Evolutionary conservation across 1,140 invertebrate genomes (phyloP).

Genomic region (Anadara kagoshimensis): DNA sequence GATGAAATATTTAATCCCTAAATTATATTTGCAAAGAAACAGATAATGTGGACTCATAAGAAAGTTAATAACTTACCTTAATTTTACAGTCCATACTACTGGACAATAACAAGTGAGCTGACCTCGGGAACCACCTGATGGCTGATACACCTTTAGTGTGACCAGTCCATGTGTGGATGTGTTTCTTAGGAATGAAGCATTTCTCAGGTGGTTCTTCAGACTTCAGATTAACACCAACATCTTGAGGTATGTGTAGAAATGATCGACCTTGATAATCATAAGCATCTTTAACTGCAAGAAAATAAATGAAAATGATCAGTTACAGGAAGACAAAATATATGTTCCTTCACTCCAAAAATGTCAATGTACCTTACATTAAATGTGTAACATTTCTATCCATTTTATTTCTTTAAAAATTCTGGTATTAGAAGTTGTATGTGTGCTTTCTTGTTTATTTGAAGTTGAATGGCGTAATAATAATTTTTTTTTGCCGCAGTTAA

Average conservation of each 20-base stretch:
- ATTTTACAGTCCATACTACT: slow-evolving; percentile 97
- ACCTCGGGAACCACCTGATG: slow-evolving; percentile 95
- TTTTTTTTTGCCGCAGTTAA: too few relatives aligned
- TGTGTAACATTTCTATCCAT: too few relatives aligned
- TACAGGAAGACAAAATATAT: too few relatives aligned
- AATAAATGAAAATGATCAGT: slow-evolving; percentile 16
- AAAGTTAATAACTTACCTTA: slow-evolving; percentile 78
- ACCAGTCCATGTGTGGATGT: slow-evolving; percentile 97
- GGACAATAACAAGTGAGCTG: slow-evolving; percentile 95
- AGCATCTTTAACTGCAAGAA: slow-evolving; percentile 90
- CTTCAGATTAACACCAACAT: slow-evolving; percentile 95
- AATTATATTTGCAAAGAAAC: too few relatives aligned
- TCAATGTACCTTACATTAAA: too few relatives aligned
- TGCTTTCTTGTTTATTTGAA: too few relatives aligned
- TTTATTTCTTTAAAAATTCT: too few relatives aligned
- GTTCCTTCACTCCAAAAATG: too few relatives aligned
- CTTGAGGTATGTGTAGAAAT: slow-evolving; percentile 94
- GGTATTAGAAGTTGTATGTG: too few relatives aligned
- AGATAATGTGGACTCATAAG: background rate
- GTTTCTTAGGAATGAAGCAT: slow-evolving; percentile 98
- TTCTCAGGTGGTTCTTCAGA: slow-evolving; percentile 94
- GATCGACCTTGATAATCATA: slow-evolving; percentile 97
- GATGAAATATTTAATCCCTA: too few relatives aligned
- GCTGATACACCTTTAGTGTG: slow-evolving; percentile 98
- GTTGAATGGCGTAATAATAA: too few relatives aligned